Evolutionary conservation across 2,888 invertebrate species (phyloP).

Genomic region (Synanthedon myopaeformis): DNA sequence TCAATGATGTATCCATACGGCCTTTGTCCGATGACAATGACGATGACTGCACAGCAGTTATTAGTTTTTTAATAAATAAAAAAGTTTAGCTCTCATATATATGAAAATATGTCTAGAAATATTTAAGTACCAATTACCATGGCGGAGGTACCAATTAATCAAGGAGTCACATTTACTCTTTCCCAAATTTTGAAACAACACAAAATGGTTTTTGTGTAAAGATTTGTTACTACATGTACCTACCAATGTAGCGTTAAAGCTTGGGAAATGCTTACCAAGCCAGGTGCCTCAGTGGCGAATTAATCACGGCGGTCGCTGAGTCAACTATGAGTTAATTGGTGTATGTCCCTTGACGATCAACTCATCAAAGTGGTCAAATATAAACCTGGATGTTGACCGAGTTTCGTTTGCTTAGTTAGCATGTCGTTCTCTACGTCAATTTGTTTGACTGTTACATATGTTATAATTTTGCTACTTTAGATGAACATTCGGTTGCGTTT

Average conservation of each 20-base stretch:
- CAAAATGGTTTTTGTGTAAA: background rate
- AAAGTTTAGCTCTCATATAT: too few relatives aligned
- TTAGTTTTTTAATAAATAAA: too few relatives aligned
- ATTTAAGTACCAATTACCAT: too few relatives aligned
- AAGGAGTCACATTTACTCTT: too few relatives aligned
- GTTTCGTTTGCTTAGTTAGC: background rate
- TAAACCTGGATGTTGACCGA: constrained; percentile 1
- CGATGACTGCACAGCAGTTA: too few relatives aligned
- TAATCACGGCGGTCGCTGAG: constrained; percentile 38
- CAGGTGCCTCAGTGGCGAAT: constrained; percentile 38
- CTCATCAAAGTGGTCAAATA: constrained; percentile 31
- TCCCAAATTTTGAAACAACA: too few relatives aligned
- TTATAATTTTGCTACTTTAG: too few relatives aligned
- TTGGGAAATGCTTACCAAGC: constrained; percentile 25
- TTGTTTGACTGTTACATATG: background rate
- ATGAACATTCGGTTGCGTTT: too few relatives aligned
- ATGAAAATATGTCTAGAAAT: too few relatives aligned
- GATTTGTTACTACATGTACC: background rate
- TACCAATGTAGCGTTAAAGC: background rate
- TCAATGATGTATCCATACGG: too few relatives aligned
- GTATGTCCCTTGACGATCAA: constrained; percentile 27
- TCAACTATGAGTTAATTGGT: constrained; percentile 37
- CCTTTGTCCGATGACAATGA: too few relatives aligned
- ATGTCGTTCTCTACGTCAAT: background rate
- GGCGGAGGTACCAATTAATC: too few relatives aligned